These are phyloP conservation scores for Gymnobelideus leadbeateri DNA, from an alignment of 2,113 vertebrate species.

Conservation along the genomic window DNA sequence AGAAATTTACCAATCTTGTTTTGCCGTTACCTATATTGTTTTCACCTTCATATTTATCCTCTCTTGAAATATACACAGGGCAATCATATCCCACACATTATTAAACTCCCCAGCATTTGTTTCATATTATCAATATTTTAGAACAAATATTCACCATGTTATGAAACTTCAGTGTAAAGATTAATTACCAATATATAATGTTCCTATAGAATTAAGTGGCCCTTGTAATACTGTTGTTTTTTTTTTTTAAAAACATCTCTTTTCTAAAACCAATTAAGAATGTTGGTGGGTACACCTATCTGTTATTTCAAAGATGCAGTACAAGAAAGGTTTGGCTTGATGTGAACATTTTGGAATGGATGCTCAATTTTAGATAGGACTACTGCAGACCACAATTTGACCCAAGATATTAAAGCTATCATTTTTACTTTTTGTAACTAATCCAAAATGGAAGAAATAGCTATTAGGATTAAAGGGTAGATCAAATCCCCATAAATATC, in stretches of 20 bases:
- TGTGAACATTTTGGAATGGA: background rate
- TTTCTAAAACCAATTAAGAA: background rate
- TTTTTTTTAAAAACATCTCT: background rate
- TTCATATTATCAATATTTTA: background rate
- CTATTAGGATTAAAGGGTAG: background rate
- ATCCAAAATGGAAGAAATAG: background rate
- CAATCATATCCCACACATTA: background rate
- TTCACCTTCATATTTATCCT: background rate
- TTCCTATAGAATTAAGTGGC: background rate
- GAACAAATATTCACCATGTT: background rate
- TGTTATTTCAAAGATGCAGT: background rate
- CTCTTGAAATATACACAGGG: background rate
- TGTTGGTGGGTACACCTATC: background rate
- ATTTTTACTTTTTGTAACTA: background rate
- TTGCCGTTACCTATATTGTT: background rate
- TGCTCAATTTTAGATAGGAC: background rate
- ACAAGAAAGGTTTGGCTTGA: background rate
- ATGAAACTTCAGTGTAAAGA: background rate
- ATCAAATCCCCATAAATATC: background rate
- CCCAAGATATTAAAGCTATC: background rate
- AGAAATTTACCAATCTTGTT: conserved; percentile 37
- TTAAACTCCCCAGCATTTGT: background rate
- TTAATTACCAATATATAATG: background rate
- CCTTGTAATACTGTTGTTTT: background rate
- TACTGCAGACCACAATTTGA: background rate